Percentiles rank a stretch among this genome's conserved stretches.
phyloP scores from a whole-genome alignment of 2,113 vertebrate species.

The Notarius lentiginosus region DNA sequence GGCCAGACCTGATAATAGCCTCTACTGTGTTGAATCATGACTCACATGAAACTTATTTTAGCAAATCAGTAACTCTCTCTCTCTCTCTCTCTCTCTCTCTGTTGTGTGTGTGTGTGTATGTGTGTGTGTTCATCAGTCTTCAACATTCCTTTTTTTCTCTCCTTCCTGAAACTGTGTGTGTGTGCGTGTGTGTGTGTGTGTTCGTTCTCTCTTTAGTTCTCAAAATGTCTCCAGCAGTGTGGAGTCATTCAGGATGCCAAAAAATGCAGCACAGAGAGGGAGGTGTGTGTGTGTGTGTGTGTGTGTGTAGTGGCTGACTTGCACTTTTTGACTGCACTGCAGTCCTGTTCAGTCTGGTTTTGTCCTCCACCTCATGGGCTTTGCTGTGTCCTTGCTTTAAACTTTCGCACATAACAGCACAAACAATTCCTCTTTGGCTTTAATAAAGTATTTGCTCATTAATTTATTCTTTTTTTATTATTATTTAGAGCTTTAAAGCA shows the following conservation, averaged over 20 bases:
- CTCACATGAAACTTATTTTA: background rate
- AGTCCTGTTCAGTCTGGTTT: slow-evolving; percentile 4
- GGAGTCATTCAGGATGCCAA: slow-evolving; percentile 26
- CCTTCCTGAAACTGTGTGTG: background rate
- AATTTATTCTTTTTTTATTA: background rate
- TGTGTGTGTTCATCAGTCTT: slow-evolving; percentile 1
- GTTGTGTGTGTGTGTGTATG: background rate
- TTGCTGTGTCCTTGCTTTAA: slow-evolving; percentile 3
- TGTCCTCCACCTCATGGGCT: too few species aligned
- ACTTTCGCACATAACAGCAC: background rate
- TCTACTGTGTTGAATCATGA: background rate
- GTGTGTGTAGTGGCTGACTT: slow-evolving; percentile 40
- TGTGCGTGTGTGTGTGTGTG: slow-evolving; percentile 3
- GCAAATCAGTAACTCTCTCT: background rate
- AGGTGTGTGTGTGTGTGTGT: slow-evolving; percentile 14
- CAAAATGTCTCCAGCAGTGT: background rate
- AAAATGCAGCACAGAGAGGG: background rate
- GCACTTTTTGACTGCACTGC: slow-evolving; percentile 32
- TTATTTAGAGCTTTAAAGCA: background rate
- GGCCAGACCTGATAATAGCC: slow-evolving; percentile 3
- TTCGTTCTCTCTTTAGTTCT: background rate
- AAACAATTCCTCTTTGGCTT: background rate
- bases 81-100: too few species aligned
- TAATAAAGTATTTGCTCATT: background rate
- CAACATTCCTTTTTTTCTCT: slow-evolving; percentile 13